Conservation (phyloP, 2,113 vertebrate species). For the Puma concolor region DNA sequence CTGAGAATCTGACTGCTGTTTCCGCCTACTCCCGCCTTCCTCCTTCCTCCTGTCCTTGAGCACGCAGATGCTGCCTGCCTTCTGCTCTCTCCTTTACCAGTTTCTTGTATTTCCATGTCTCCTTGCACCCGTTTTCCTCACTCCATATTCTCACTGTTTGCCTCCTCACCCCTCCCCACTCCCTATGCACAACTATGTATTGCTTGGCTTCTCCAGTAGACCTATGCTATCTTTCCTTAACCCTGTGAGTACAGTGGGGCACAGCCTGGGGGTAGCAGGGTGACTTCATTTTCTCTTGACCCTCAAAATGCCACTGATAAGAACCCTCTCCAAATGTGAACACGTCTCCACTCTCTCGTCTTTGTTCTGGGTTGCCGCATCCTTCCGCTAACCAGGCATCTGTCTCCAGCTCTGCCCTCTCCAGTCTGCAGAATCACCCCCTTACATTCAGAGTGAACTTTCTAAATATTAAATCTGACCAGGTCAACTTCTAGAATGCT, state of each 20-base stretch:
- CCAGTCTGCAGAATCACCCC: not conserved
- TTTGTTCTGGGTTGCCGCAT: not conserved
- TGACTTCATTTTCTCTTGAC: not conserved
- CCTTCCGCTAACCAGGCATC: not conserved
- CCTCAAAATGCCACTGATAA: not conserved
- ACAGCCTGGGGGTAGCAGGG: not conserved
- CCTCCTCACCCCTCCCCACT: not conserved
- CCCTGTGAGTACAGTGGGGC: not conserved
- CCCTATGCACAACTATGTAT: not conserved
- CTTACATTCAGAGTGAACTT: not conserved
- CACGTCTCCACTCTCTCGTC: not conserved
- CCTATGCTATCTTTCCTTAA: not conserved
- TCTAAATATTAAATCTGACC: not conserved
- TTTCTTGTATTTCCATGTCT: conserved; percentile 68
- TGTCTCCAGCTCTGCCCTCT: not conserved
- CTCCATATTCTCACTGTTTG: conserved; percentile 55
- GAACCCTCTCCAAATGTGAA: not conserved
- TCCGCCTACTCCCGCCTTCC: conserved; percentile 77
- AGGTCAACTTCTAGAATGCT: not conserved
- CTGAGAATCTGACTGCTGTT: conserved; percentile 78
- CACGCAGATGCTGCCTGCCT: conserved; percentile 80
- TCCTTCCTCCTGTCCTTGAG: conserved; percentile 81
- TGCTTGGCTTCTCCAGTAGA: not conserved
- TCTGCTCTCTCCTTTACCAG: conserved; percentile 77
- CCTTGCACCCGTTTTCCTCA: conserved; percentile 44